Evolutionary conservation across 1,140 invertebrate genomes (phyloP), one percentile per base, ranked within the genome.

Genomic region (Zaprionus inermis): DNA sequence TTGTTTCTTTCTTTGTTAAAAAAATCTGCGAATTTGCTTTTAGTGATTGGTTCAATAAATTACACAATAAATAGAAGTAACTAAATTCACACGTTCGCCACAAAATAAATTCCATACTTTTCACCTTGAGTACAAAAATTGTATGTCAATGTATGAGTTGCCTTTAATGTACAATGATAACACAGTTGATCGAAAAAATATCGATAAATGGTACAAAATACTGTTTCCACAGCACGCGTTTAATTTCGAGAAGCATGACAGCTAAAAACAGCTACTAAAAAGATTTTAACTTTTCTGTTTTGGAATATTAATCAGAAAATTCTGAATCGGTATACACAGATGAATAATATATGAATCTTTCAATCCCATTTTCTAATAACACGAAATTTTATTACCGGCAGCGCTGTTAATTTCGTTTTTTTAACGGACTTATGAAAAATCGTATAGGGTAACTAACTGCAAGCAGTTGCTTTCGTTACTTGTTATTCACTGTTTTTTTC

Each of bases 41-140:
- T 66, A 63, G 44, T 22, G 18, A 63, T 58, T 14, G 60, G 66
- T 59, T 63, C 22, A 73, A 56, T 30, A 77, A 79, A 67, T 81
- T 81, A 75, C 70, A 63, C 41, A 49, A 66, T 76, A 51, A 59
- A 68, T 81, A 52, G 66, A 46, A 54, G 66, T 61, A 71, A 79
- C 68, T 38, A 67, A 72, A 74, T 89, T 79, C 81, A 83, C 79
- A 67, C 73, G 80, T 77, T 79, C 65, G 83, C 68, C 54, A 69
- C 66, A 82, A 83, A 65, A 79, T 69, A 71, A 84, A 59, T 89
- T 89, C 84, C 83, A 86, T 86, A 79, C 84, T 86, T 79, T 82
- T 89, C 78, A 72, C 72, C 80, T 76, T 76, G 76, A 59, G 54
- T 79, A 70, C 65, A 71, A 76, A 76, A 77, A 72, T 80, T 76